These are phyloP conservation scores for Philhelius pedissequus DNA, from an alignment of 2,888 invertebrate species.

Conservation along the genomic window DNA sequence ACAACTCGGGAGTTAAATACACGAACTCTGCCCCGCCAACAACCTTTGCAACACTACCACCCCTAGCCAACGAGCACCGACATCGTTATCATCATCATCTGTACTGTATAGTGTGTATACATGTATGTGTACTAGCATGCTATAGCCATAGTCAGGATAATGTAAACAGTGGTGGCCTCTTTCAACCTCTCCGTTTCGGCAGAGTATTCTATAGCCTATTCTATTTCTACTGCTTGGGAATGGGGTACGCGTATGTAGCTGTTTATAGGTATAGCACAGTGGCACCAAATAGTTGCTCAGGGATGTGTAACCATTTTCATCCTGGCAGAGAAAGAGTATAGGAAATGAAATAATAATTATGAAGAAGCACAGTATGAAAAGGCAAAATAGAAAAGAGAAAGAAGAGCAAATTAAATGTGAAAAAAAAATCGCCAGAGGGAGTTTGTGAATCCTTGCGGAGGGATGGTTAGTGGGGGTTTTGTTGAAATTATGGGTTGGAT, in stretches of 20 bases:
- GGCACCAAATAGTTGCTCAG: conserved; percentile 60
- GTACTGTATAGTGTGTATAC: neutral
- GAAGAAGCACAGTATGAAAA: conserved; percentile 24
- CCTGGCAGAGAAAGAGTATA: conserved; percentile 33
- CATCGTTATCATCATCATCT: conserved; percentile 50
- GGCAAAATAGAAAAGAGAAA: conserved; percentile 13
- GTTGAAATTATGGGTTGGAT: neutral
- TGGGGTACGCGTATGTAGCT: neutral
- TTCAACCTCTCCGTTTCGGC: conserved; percentile 31
- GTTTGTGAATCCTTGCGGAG: neutral
- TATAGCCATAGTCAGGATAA: conserved; percentile 15
- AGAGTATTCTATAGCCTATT: no score
- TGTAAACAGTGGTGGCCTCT: conserved; percentile 43
- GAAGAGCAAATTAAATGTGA: neutral
- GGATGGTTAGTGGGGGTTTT: neutral
- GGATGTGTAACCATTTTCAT: conserved; percentile 51
- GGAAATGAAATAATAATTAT: conserved; percentile 68
- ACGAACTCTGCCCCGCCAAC: conserved; percentile 60
- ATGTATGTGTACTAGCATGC: no score
- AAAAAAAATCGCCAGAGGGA: neutral
- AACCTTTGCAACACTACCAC: conserved; percentile 47
- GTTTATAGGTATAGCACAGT: conserved; percentile 39
- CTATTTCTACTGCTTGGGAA: neutral
- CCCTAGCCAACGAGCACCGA: neutral
- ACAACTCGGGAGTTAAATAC: conserved; percentile 50